phyloP scores from a whole-genome alignment of 2,113 vertebrate species.

The Chrysemys picta region DNA sequence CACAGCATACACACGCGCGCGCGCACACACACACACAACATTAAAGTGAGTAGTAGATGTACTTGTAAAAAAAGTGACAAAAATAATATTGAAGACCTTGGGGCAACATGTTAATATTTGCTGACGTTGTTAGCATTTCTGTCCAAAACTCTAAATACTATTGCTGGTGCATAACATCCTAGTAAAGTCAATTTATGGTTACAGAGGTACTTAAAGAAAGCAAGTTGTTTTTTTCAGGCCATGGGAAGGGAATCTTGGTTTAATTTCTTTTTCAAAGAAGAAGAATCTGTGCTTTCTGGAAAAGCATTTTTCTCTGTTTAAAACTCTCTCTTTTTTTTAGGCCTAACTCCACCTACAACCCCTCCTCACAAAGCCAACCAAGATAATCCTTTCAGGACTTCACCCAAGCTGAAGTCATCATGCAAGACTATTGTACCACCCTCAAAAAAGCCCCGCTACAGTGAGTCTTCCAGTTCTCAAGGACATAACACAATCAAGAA shows the following conservation, averaged over 20 bases:
- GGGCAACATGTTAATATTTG: background rate
- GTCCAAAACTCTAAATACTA: conserved; percentile 8
- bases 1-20: too few species aligned
- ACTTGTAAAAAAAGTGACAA: conserved; percentile 4
- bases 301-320: conserved; percentile 16
- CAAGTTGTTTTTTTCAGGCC: background rate
- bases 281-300: background rate
- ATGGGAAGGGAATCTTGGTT: background rate
- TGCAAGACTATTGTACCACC: conserved; percentile 91
- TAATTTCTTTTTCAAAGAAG: conserved; percentile 48
- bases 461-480: conserved; percentile 86
- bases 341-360: conserved; percentile 99
- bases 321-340: conserved; percentile 75
- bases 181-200: conserved; percentile 18
- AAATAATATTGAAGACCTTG: background rate
- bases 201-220: background rate
- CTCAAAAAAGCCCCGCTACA: conserved; percentile 91
- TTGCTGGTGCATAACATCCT: background rate
- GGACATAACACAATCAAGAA: conserved; percentile 85
- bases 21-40: background rate
- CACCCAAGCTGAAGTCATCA: conserved; percentile 95
- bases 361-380: conserved; percentile 99
- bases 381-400: conserved; percentile 98
- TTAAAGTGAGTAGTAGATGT: background rate
- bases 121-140: conserved; percentile 3